Evolutionary conservation across 1,140 invertebrate species (phyloP).

Genomic region (Lucilia cuprina): DNA sequence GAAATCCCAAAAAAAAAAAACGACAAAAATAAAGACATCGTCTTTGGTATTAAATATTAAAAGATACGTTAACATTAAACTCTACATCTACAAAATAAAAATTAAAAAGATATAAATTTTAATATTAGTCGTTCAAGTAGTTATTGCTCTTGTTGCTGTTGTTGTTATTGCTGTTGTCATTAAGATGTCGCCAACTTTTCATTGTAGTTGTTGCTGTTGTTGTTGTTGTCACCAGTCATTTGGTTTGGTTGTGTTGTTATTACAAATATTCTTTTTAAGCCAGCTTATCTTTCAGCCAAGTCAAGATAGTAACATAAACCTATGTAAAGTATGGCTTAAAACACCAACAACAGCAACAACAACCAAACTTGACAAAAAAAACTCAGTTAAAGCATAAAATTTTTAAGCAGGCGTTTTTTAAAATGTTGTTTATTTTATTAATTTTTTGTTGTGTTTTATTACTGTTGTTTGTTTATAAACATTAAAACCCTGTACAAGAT

Average conservation of each 20-base stretch:
- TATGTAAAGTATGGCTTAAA: neutral
- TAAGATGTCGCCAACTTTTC: conserved; percentile 25
- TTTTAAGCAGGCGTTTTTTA: conserved; percentile 1
- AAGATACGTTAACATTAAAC: neutral
- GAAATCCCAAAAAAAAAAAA: neutral
- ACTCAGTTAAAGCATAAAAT: neutral
- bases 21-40: neutral
- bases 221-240: neutral
- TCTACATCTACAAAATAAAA: neutral
- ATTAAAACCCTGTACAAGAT: neutral
- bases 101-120: conserved; percentile 35
- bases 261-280: neutral
- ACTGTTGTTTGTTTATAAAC: neutral
- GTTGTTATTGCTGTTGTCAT: neutral
- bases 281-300: neutral
- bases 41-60: neutral
- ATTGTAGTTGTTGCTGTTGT: neutral
- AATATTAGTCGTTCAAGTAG: neutral
- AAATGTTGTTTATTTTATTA: neutral
- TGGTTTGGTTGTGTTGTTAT: neutral
- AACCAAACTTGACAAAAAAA: neutral
- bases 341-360: neutral
- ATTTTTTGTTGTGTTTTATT: neutral
- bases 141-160: neutral
- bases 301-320: neutral